phyloP scores from a whole-genome alignment of 2,113 vertebrate genomes.

The Dicaeum eximium region DNA sequence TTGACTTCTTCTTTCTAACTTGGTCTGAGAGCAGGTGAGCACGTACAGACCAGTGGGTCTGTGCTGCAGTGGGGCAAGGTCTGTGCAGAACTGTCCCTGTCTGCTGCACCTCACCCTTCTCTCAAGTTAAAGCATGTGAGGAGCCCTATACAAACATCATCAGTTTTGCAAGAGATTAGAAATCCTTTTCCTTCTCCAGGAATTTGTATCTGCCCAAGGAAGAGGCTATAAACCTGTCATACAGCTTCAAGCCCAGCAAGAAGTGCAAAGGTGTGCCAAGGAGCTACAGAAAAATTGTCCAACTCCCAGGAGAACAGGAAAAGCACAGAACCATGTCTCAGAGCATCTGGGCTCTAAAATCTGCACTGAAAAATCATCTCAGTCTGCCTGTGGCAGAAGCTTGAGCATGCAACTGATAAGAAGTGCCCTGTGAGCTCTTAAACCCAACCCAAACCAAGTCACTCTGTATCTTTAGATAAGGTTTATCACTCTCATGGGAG shows the following conservation, averaged over 20 bases:
- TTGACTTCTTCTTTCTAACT: neutral
- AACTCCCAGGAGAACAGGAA: neutral
- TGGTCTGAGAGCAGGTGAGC: neutral
- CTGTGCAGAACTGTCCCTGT: neutral
- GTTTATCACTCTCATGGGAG: neutral
- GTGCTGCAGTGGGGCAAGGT: neutral
- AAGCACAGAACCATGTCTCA: neutral
- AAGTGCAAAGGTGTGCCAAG: neutral
- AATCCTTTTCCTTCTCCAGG: neutral
- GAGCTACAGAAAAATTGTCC: neutral
- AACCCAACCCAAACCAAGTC: neutral
- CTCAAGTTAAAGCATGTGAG: neutral
- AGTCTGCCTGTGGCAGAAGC: neutral
- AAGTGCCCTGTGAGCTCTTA: neutral
- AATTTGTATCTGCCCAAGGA: neutral
- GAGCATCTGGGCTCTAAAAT: neutral
- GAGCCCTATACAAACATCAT: neutral
- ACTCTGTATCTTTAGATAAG: neutral
- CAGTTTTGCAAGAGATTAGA: neutral
- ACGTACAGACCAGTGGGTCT: fast-evolving
- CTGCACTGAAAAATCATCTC: neutral
- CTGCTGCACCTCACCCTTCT: neutral
- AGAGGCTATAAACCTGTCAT: neutral
- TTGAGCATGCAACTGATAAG: neutral
- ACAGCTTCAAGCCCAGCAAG: neutral